phyloP scores from a whole-genome alignment of 2,888 invertebrate species.

The Cyrtodaria siliqua region DNA sequence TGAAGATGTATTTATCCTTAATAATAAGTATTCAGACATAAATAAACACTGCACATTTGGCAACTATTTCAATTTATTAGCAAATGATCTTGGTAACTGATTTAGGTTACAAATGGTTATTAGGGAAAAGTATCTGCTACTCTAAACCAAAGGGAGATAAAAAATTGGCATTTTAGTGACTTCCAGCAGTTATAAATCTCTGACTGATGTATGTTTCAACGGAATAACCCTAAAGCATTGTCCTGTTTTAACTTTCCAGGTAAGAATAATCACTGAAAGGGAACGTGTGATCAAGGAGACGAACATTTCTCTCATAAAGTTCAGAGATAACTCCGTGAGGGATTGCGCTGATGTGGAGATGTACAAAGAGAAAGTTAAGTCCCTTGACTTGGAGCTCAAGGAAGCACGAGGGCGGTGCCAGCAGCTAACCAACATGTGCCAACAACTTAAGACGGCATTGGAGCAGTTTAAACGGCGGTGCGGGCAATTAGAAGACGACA shows the following conservation, averaged over 20 bases:
- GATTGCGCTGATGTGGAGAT: constrained; percentile 26
- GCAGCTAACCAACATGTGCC: constrained; percentile 47
- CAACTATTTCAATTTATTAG: no score
- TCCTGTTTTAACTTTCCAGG: constrained; percentile 4
- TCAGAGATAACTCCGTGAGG: constrained; percentile 24
- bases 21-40: no score
- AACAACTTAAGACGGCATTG: constrained; percentile 51
- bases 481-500: constrained; percentile 28
- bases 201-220: no score
- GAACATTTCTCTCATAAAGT: constrained; percentile 2
- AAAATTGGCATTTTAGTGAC: no score
- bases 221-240: no score
- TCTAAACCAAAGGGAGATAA: no score
- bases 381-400: constrained; percentile 40
- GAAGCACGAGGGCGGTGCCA: constrained; percentile 21
- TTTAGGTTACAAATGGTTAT: no score
- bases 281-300: constrained; percentile 33
- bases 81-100: no score
- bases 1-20: no score
- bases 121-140: no score
- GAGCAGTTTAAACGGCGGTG: constrained; percentile 48
- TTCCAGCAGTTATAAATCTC: no score
- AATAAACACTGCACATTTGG: no score
- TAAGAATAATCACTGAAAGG: constrained; percentile 34
- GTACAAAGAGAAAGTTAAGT: constrained; percentile 21